phyloP scores from a whole-genome alignment of 2,113 vertebrate species.

The Paracanthobrama guichenoti region DNA sequence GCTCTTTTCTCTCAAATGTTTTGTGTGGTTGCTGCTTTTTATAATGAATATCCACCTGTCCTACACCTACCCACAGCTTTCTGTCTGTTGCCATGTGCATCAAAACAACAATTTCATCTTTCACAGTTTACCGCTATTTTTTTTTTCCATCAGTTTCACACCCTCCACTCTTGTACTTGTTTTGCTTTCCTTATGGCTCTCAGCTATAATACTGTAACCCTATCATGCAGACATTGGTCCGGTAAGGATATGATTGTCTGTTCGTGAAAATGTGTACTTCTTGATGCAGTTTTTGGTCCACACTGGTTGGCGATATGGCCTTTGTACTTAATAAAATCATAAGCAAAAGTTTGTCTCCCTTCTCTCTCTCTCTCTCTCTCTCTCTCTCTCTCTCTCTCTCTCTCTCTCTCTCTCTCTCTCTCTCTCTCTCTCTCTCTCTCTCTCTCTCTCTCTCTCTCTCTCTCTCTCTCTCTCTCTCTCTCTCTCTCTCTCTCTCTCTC shows the following conservation, averaged over 20 bases:
- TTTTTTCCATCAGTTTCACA: neutral
- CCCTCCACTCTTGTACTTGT: conserved; percentile 10
- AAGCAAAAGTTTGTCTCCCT: neutral
- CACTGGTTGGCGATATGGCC: neutral
- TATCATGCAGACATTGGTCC: neutral
- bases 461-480: too few species aligned
- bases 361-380: neutral
- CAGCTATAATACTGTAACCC: neutral
- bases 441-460: too few species aligned
- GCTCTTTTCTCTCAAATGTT: conserved; percentile 12
- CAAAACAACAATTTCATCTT: neutral
- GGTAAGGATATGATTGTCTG: neutral
- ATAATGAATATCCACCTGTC: neutral
- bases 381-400: neutral
- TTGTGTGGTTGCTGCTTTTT: neutral
- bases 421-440: too few species aligned
- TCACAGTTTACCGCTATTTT: neutral
- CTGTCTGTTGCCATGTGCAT: neutral
- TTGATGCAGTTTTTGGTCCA: neutral
- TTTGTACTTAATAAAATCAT: neutral
- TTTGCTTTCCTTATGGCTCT: conserved; percentile 12
- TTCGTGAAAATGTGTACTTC: neutral
- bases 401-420: conserved; percentile 13
- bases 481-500: too few species aligned
- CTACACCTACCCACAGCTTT: conserved; percentile 9